Base-by-base conservation (phyloP, 2,797 vertebrate species). In the Anniella stebbinsi region DNA sequence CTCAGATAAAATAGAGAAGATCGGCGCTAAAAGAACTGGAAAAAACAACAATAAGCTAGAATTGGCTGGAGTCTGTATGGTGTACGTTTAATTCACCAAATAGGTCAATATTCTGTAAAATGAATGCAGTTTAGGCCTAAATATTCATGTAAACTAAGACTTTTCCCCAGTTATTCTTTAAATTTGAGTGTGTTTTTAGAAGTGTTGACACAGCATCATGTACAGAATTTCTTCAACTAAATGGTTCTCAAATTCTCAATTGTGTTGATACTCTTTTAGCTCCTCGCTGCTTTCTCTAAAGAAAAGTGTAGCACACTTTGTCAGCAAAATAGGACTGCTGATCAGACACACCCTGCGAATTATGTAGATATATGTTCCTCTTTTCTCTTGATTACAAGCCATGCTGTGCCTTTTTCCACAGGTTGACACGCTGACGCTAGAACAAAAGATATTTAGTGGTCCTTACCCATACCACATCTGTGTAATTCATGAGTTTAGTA, bases 391-490 rank as follows among this genome's bases (percentile, higher is more conserved):
- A 10, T 94, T 84, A 88, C 63, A 73, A 90, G 0, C 12, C n/a
- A 38, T 67, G 89, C 3, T 93, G 83, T 92, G 0, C 9, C 92
- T 70, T 88, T 87, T 72, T 88, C 93, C 69, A 54, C 94, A 99
- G 99, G 98, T 99, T 88, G 98, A 99, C 95, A 98, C 99, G 0
- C 94, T 99, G 66, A 98, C 98, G 1, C 93, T 99, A 90, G 99
- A 99, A 95, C 98, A 98, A 72, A 99, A 98, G 96, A 98, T 99
- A 45, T 99, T 99, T 93, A 98, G 98, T 89, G 99, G 99, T 0
- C 99, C 99, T 4, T 99, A 99, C 89, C 98, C 99, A 0, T 99
- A 99, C 93, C 99, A 99, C 92, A 99, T 99, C 15, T 98, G 98
- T 67, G 97, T 99, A 33, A 99, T 99, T 92, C 99, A 99, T 28